Base-by-base conservation (phyloP, 2,113 vertebrate species). In the Syrrhaptes paradoxus region DNA sequence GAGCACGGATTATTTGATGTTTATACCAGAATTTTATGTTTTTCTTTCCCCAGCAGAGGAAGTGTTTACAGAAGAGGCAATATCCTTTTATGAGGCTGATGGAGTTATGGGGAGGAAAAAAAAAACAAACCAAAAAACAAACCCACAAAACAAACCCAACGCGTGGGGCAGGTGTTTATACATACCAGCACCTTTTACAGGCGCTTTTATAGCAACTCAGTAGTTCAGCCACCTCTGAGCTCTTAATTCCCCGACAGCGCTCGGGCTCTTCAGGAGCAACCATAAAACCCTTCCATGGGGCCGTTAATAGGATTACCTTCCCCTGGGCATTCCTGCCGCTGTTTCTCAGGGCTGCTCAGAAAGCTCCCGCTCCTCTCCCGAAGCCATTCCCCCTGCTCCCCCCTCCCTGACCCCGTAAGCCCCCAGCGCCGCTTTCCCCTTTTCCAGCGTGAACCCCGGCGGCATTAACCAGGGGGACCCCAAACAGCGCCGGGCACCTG, bases 161-260 rank as follows among this genome's bases (percentile, higher is more conserved):
- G 74, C 43, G 28, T n/a, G 49, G 22, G 62, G 63, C 70, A 43
- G 55, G 36, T 84, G 29, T 57, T 90, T 43, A 2, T 2, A 52
- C 73, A 67, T 82, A 78, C 93, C 90, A 91, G 45, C 49, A 11
- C 77, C 72, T 94, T 94, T 94, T 77, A 75, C 36, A 49, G 85
- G 85, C 46, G 6, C 61, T 93, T 95, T 95, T 83, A 95, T 61
- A 75, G 94, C 52, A 45, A 78, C 89, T 61, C 93, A 6, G 89
- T 67, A 93, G 89, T 91, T 87, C 49, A 85, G 78, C 36, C 74
- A 66, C 93, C 79, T 63, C 38, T 75, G 59, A 92, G 89, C 89
- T 51, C 85, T 77, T 89, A 91, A 93, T 87, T 96, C 95, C 93
- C 51, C 32, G 82, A 82, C 3, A 89, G 91, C 6, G 4, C 58